Conservation (phyloP, 2,797 vertebrate species). For the Tinamus major region DNA sequence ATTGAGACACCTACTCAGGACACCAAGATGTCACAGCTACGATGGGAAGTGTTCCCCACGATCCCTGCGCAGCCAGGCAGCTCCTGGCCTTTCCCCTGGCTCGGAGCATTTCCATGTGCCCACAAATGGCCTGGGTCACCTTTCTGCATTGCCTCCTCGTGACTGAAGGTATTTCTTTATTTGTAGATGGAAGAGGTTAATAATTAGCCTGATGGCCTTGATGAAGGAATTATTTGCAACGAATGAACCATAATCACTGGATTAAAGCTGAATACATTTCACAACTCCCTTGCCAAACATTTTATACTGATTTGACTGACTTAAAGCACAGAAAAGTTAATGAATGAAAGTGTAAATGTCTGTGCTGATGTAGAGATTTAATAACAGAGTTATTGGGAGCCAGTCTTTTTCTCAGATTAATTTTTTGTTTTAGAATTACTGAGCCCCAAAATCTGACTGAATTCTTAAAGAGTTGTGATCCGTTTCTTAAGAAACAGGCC, state of each 20-base stretch:
- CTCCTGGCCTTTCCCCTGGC: not conserved
- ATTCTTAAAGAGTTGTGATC: not conserved
- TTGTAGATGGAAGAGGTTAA: conserved; percentile 59
- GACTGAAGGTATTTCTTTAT: conserved; percentile 34
- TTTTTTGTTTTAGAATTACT: not conserved
- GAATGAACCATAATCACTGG: conserved; percentile 23
- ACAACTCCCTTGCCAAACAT: not conserved
- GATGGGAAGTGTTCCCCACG: rapidly evolving
- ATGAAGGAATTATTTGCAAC: conserved; percentile 21
- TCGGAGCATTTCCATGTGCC: not conserved
- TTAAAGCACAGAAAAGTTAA: not conserved
- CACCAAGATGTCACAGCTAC: not conserved
- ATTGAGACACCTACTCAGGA: not conserved
- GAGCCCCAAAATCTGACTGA: not conserved
- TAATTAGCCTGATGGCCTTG: conserved; percentile 52
- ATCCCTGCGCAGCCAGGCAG: rapidly evolving
- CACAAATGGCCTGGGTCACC: not conserved
- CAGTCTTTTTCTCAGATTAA: not conserved
- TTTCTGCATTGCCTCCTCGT: not conserved
- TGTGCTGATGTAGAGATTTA: not conserved
- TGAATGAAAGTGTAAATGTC: not conserved
- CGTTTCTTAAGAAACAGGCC: not conserved
- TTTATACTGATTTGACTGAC: conserved; percentile 12
- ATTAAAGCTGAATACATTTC: conserved; percentile 46
- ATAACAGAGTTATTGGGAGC: not conserved